Percentiles rank a stretch among this genome's conserved stretches.
Evolutionary conservation across 2,888 invertebrate species (phyloP).

Genomic region (Lymantria dispar): DNA sequence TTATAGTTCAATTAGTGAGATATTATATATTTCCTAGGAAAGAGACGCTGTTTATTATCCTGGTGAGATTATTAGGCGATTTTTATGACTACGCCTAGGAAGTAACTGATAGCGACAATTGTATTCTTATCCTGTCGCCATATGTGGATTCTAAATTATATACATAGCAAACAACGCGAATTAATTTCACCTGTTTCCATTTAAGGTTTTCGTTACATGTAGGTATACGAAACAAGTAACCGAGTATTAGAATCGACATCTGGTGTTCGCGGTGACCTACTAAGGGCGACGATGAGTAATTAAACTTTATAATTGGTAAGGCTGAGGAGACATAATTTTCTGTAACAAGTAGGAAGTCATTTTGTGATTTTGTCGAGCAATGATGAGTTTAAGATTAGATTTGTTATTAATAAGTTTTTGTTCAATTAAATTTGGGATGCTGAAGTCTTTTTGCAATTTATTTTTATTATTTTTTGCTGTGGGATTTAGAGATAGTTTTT

Average conservation of each 20-base stretch:
- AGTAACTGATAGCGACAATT: too few relatives aligned
- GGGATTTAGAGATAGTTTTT: too few relatives aligned
- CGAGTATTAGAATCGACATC: constrained; percentile 24
- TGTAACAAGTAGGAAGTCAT: constrained; percentile 22
- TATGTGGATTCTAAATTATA: too few relatives aligned
- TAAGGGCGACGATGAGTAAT: constrained; percentile 46
- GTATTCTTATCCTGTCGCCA: too few relatives aligned
- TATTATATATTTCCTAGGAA: too few relatives aligned
- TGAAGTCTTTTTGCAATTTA: background rate
- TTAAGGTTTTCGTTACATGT: background rate
- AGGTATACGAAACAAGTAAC: constrained; percentile 10
- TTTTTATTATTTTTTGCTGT: too few relatives aligned
- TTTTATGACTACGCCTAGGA: too few relatives aligned
- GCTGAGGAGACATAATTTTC: constrained; percentile 27
- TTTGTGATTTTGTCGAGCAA: constrained; percentile 24
- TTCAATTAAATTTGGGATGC: background rate
- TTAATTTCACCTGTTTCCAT: background rate
- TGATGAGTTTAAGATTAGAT: background rate
- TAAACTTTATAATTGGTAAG: constrained; percentile 59
- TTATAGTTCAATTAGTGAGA: too few relatives aligned
- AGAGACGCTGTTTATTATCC: too few relatives aligned
- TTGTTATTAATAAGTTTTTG: background rate
- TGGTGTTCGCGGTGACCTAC: constrained; percentile 33
- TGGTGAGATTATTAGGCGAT: too few relatives aligned
- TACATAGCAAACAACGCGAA: background rate